A percentile compares a stretch with the other conserved stretches of the same genome.
Conservation (phyloP, 92 coral and sea anemone species). For the Desmophyllum pertusum region DNA sequence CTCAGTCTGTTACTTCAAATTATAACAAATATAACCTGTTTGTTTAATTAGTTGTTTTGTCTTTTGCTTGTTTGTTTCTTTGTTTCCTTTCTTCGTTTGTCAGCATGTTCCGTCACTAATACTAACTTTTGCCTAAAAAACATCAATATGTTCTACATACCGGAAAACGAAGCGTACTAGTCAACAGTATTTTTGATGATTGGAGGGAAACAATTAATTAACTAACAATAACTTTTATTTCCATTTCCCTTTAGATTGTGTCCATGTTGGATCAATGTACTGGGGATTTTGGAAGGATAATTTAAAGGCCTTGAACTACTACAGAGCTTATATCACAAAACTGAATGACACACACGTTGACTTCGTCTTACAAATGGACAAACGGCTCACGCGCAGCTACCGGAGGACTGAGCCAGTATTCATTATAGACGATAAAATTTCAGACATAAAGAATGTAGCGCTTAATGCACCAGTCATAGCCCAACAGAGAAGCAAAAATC, state of each 20-base stretch:
- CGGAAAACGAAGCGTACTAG: too few species aligned
- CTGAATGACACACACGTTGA: constrained; percentile 13
- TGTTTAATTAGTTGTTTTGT: too few species aligned
- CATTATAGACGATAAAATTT: neutral
- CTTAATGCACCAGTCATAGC: constrained; percentile 24
- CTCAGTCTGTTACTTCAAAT: too few species aligned
- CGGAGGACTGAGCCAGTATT: constrained; percentile 2
- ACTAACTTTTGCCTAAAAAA: too few species aligned
- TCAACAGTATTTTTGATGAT: too few species aligned
- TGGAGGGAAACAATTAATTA: neutral
- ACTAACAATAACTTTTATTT: neutral
- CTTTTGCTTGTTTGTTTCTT: too few species aligned
- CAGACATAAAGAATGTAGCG: neutral
- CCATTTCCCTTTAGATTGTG: constrained; percentile 7
- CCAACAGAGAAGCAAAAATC: neutral
- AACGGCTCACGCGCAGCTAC: neutral
- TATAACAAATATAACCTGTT: too few species aligned
- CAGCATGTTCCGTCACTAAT: too few species aligned
- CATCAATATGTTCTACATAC: too few species aligned
- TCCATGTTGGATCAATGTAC: constrained; percentile 12
- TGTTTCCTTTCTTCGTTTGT: too few species aligned
- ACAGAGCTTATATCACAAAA: constrained; percentile 12
- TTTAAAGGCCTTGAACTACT: neutral
- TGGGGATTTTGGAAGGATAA: constrained; percentile 14
- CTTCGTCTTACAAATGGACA: neutral